Evolutionary conservation across 2,797 vertebrate species (phyloP).

Genomic region (Threskiornis aethiopicus): DNA sequence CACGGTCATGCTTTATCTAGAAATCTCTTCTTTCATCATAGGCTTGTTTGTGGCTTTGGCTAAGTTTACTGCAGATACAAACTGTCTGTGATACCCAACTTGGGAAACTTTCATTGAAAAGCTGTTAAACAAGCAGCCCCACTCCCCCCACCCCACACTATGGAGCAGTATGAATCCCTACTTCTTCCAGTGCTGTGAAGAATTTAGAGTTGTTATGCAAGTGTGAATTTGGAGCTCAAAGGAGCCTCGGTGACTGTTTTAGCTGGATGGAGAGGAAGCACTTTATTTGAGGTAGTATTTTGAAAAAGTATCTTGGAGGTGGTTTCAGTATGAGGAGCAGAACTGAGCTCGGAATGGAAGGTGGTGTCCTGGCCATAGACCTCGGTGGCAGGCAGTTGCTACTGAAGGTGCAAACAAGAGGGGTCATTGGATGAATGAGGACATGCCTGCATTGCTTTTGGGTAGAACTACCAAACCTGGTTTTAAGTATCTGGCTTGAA

Average conservation of each 20-base stretch:
- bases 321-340: background rate
- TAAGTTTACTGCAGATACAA: background rate
- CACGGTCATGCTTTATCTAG: background rate
- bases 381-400: background rate
- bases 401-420: background rate
- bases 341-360: background rate
- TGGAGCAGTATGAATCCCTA: background rate
- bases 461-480: background rate
- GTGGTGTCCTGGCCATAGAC: background rate
- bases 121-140: background rate
- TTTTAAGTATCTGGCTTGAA: background rate
- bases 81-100: background rate
- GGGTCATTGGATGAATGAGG: background rate
- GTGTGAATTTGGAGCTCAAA: background rate
- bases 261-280: background rate
- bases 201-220: background rate
- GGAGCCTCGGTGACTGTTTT: background rate
- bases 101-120: background rate
- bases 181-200: background rate
- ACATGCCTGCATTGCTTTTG: background rate
- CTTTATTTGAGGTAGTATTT: background rate
- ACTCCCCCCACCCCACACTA: accelerated
- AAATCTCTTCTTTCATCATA: background rate
- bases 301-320: accelerated
- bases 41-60: background rate